Conservation (phyloP, 1,140 invertebrate genomes). For the Penaeus japonicus region DNA sequence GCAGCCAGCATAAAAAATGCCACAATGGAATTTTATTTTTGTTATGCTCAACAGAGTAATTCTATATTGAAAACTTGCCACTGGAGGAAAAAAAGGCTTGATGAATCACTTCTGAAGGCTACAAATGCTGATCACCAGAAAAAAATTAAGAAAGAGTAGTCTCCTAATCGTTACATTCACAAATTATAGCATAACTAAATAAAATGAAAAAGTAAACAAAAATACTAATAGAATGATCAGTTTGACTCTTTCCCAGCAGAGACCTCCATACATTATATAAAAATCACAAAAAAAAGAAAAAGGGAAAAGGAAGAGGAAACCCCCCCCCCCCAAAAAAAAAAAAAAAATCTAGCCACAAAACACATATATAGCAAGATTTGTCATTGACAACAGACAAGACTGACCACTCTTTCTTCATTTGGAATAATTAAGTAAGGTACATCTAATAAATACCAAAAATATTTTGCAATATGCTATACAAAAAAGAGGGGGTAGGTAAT, state of each 20-base stretch:
- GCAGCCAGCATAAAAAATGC: not conserved
- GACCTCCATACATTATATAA: too few species aligned
- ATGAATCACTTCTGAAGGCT: not conserved
- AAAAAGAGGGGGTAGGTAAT: too few species aligned
- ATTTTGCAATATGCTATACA: too few species aligned
- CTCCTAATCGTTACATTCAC: not conserved
- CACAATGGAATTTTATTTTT: not conserved
- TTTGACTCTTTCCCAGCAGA: not conserved
- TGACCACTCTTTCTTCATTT: too few species aligned
- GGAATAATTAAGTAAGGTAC: too few species aligned
- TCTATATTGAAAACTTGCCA: not conserved
- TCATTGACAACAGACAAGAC: too few species aligned
- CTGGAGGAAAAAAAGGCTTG: not conserved
- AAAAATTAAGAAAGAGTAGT: not conserved
- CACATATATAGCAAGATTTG: too few species aligned
- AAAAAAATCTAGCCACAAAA: too few species aligned
- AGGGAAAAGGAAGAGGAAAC: too few species aligned
- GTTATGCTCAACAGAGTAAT: not conserved
- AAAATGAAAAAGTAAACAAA: not conserved
- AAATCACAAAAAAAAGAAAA: too few species aligned
- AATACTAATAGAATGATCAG: not conserved
- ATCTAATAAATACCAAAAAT: too few species aligned
- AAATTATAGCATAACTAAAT: not conserved
- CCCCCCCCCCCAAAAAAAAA: too few species aligned
- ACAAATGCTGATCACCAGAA: not conserved